A percentile compares a stretch with the other conserved stretches of the same genome.
Evolutionary conservation across 2,888 invertebrate genomes (phyloP).

Genomic region (Ochropleura plecta): DNA sequence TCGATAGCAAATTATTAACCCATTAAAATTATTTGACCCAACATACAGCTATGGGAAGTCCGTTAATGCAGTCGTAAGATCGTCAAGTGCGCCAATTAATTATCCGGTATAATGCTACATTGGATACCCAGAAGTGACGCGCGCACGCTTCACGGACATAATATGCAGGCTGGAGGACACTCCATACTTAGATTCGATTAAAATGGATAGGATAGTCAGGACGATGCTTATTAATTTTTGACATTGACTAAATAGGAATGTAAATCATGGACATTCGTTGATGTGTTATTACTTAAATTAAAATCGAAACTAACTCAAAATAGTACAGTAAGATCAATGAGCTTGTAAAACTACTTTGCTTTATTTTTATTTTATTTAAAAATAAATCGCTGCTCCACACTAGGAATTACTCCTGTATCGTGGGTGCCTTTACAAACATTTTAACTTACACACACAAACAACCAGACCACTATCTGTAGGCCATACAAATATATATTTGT

Average conservation of each 20-base stretch:
- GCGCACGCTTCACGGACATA: constrained; percentile 45
- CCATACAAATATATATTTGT: no score
- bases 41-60: no score
- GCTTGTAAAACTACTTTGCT: neutral
- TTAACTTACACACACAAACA: no score
- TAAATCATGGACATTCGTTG: neutral
- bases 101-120: constrained; percentile 34
- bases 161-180: constrained; percentile 33
- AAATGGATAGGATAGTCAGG: constrained; percentile 37
- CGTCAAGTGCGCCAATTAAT: constrained; percentile 33
- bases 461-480: no score
- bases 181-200: constrained; percentile 26
- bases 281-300: neutral
- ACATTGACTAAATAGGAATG: neutral
- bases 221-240: neutral
- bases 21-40: no score
- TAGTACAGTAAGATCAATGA: neutral
- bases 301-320: neutral
- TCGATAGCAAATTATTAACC: no score
- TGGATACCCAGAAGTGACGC: constrained; percentile 50
- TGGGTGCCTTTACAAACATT: no score
- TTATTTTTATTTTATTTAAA: no score
- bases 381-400: no score
- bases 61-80: no score
- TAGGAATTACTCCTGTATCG: no score